Evolutionary conservation across 2,888 invertebrate genomes (phyloP).

Genomic region (Pardosa pseudoannulata): DNA sequence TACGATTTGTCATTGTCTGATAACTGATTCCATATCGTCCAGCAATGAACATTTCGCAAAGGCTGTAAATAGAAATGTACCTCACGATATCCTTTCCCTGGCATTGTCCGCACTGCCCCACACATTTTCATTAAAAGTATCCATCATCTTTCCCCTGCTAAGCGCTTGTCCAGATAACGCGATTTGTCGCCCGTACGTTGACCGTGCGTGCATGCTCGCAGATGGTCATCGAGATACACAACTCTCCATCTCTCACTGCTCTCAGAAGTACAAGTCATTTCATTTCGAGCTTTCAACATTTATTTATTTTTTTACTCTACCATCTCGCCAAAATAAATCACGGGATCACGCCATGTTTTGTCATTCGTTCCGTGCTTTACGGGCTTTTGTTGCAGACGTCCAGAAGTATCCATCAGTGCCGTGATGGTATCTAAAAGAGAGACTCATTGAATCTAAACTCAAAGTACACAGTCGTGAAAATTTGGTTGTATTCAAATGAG

Average conservation of each 20-base stretch:
- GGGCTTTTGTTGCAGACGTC: not conserved
- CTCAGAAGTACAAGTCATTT: not conserved
- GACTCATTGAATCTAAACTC: no score
- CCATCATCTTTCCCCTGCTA: not conserved
- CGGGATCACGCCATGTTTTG: not conserved
- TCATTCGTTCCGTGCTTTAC: not conserved
- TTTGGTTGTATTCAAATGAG: no score
- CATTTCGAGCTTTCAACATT: no score
- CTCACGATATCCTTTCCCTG: not conserved
- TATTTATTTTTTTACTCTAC: not conserved
- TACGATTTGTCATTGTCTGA: no score
- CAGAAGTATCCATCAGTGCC: no score
- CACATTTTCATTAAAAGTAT: not conserved
- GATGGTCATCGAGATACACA: not conserved
- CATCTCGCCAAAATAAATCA: not conserved
- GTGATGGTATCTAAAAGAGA: no score
- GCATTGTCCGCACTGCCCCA: not conserved
- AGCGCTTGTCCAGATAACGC: not conserved
- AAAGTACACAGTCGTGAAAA: no score
- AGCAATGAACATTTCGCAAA: no score
- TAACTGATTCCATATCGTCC: no score
- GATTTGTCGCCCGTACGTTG: constrained; percentile 3
- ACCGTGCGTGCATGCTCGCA: not conserved
- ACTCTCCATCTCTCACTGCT: not conserved
- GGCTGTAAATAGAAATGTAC: no score